Evolutionary conservation across 2,113 vertebrate species (phyloP).

Genomic region (Dicerorhinus sumatrensis): DNA sequence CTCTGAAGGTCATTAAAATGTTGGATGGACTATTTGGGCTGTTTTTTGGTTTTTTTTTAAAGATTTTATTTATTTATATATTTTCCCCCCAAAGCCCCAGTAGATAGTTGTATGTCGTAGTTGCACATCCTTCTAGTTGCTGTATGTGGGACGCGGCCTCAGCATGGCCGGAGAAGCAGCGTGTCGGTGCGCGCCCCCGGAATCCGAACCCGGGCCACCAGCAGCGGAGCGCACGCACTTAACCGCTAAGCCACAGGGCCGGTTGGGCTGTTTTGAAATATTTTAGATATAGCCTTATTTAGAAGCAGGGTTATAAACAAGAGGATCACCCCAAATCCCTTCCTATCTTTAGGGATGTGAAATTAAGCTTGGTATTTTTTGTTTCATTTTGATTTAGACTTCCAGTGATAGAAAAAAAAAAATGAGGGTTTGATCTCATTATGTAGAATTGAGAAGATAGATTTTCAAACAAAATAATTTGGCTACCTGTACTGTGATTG

Average conservation of each 20-base stretch:
- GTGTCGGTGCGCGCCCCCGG: no score
- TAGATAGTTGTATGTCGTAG: no score
- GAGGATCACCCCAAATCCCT: not conserved
- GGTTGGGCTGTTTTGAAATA: not conserved
- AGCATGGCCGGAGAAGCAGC: no score
- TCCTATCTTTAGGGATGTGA: not conserved
- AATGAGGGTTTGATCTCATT: not conserved
- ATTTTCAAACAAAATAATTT: conserved; percentile 26
- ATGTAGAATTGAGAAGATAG: not conserved
- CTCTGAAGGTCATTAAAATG: not conserved
- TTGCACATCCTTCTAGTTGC: no score
- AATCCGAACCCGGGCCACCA: no score
- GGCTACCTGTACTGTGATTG: not conserved
- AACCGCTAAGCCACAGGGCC: no score
- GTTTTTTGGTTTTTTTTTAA: no score
- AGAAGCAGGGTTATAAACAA: not conserved
- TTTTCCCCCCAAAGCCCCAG: no score
- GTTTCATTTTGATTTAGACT: not conserved
- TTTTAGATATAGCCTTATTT: not conserved
- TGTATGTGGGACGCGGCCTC: no score
- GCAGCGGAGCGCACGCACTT: no score
- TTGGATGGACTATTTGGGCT: not conserved
- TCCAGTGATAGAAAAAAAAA: not conserved
- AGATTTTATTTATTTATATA: no score
- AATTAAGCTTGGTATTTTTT: not conserved